Evolutionary conservation across 1,140 invertebrate species (phyloP).

Genomic region (Hermetia illucens): DNA sequence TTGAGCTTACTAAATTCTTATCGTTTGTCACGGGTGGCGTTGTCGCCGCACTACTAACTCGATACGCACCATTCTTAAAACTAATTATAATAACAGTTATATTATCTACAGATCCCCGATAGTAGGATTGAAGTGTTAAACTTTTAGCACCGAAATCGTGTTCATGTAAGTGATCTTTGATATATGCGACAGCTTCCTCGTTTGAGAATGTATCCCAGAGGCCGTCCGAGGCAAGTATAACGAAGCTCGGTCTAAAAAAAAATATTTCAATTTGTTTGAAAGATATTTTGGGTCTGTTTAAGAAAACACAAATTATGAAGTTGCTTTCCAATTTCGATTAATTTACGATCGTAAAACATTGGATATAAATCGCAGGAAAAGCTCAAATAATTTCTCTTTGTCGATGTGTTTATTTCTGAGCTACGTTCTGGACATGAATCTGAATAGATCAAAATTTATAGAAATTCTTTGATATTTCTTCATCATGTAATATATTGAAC

Average conservation of each 20-base stretch:
- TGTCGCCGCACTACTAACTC: conserved; percentile 11
- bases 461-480: no score
- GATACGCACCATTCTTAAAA: conserved; percentile 45
- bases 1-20: no score
- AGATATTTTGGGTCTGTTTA: background rate
- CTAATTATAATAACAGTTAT: conserved; percentile 88
- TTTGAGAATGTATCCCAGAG: conserved; percentile 92
- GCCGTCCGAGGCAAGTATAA: conserved; percentile 88
- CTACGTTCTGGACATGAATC: no score
- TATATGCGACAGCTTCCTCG: conserved; percentile 82
- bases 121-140: conserved; percentile 78
- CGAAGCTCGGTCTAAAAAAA: conserved; percentile 53
- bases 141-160: conserved; percentile 79
- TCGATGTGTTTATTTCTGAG: no score
- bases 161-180: conserved; percentile 68
- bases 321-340: no score
- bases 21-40: background rate
- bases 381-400: no score
- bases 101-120: conserved; percentile 86
- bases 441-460: no score
- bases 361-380: no score
- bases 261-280: conserved; percentile 10
- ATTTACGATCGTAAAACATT: no score
- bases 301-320: background rate
- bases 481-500: conserved; percentile 3